Conservation (phyloP, 2,797 vertebrate species). For the Ataeniobius toweri region DNA sequence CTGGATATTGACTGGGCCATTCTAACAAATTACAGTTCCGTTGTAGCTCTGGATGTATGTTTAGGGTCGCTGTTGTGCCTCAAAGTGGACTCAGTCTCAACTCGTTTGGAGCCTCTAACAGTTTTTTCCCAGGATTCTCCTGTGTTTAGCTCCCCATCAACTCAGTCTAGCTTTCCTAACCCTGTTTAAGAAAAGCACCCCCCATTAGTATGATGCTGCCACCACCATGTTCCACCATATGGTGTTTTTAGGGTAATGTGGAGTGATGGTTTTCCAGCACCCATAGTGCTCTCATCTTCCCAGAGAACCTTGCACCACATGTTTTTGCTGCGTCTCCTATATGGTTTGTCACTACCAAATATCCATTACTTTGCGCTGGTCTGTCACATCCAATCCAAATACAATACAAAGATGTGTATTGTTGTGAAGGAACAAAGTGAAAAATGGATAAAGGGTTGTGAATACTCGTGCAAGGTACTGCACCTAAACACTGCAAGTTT, state of each 20-base stretch:
- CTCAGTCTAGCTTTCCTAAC: neutral
- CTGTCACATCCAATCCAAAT: neutral
- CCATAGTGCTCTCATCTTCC: neutral
- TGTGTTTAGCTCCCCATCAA: neutral
- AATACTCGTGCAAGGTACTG: neutral
- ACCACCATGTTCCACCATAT: neutral
- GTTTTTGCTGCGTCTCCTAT: neutral
- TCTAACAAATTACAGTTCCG: neutral
- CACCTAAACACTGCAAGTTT: conserved; percentile 7
- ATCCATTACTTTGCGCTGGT: neutral
- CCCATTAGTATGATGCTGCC: neutral
- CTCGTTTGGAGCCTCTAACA: too few species aligned
- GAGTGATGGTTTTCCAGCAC: too few species aligned
- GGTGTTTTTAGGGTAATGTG: neutral
- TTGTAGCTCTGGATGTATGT: neutral
- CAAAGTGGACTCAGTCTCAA: neutral
- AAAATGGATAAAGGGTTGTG: neutral
- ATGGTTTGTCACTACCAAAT: neutral
- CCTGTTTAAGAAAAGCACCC: neutral
- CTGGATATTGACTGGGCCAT: neutral
- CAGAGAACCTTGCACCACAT: neutral
- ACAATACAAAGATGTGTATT: neutral
- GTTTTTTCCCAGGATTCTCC: neutral
- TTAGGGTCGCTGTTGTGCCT: neutral
- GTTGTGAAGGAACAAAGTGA: neutral